These are phyloP conservation scores for Pipistrellus kuhlii DNA, from an alignment of 2,797 vertebrate genomes.

Conservation along the genomic window DNA sequence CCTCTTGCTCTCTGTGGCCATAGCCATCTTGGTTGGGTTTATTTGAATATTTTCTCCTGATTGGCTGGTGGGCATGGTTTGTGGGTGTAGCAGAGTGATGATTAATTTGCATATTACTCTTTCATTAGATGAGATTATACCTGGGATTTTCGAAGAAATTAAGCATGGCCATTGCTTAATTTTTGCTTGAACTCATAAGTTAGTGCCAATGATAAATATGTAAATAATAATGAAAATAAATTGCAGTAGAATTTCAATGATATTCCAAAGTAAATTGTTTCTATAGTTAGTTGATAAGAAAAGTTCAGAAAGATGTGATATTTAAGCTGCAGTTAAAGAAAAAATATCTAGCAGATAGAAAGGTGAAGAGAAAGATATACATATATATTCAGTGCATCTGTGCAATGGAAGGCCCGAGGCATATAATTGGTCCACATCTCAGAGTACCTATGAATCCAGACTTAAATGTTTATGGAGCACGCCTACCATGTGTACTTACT, in stretches of 20 bases:
- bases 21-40: too few relatives aligned
- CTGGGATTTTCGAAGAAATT: not conserved
- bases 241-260: not conserved
- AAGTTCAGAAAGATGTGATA: not conserved
- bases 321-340: not conserved
- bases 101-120: too few relatives aligned
- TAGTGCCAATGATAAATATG: not conserved
- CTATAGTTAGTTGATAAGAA: not conserved
- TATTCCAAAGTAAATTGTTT: not conserved
- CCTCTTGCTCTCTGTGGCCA: too few relatives aligned
- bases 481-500: not conserved
- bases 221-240: slow-evolving; percentile 12
- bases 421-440: not conserved
- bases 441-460: not conserved
- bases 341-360: not conserved
- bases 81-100: too few relatives aligned
- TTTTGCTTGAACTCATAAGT: not conserved
- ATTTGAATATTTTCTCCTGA: too few relatives aligned
- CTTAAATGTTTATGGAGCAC: not conserved
- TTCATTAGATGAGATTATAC: not conserved
- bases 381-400: not conserved
- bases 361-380: not conserved
- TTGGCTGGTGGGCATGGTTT: too few relatives aligned
- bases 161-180: not conserved
- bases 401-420: not conserved